Percentiles rank a stretch among this genome's conserved stretches.
Evolutionary conservation across 2,888 invertebrate species (phyloP).

Genomic region (Agelastica alni): DNA sequence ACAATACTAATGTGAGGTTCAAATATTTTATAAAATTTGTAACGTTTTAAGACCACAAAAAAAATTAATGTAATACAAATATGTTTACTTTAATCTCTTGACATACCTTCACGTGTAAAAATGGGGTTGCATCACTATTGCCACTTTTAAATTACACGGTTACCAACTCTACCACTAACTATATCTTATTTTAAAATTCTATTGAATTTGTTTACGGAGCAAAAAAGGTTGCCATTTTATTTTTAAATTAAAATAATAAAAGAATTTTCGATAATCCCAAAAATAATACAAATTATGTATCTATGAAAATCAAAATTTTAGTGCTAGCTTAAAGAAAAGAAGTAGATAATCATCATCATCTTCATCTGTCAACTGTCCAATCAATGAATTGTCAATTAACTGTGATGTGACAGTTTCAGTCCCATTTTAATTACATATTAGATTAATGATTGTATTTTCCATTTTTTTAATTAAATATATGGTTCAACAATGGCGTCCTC

Average conservation of each 20-base stretch:
- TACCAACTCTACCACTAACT: too few species aligned
- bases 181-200: too few species aligned
- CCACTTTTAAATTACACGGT: too few species aligned
- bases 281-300: too few species aligned
- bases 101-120: conserved; percentile 6
- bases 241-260: too few species aligned
- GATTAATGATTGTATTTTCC: conserved; percentile 20
- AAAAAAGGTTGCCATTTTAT: too few species aligned
- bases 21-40: too few species aligned
- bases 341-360: neutral
- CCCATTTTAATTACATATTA: conserved; percentile 18
- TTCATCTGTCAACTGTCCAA: conserved; percentile 1
- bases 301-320: too few species aligned
- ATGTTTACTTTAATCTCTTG: neutral
- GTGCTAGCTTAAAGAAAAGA: too few species aligned
- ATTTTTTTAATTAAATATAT: conserved; percentile 20
- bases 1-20: neutral
- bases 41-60: neutral
- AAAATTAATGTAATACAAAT: neutral
- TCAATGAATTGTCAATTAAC: conserved; percentile 13
- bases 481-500: conserved; percentile 28
- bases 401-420: conserved; percentile 18
- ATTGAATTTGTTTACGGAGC: too few species aligned
- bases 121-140: too few species aligned
- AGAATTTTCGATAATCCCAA: too few species aligned